A percentile compares a stretch with the other conserved stretches of the same genome.
Evolutionary conservation across 1,140 invertebrate genomes (phyloP).

Genomic region (Orchestia grillus): DNA sequence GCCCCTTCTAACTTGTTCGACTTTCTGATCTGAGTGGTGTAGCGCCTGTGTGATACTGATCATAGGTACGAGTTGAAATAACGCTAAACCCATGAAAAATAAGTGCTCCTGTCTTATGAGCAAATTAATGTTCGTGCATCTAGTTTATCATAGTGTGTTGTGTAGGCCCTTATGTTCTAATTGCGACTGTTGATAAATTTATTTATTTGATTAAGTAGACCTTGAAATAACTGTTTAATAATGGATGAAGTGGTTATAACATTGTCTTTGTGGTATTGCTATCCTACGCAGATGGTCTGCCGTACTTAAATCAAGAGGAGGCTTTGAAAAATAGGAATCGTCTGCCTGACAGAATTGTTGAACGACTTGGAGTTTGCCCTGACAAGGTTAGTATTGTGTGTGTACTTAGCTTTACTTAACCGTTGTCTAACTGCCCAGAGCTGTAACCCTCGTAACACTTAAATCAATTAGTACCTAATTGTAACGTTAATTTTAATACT

Average conservation of each 20-base stretch:
- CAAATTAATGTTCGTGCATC: background rate
- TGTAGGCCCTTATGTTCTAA: background rate
- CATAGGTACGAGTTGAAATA: background rate
- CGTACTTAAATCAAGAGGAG: conserved; percentile 13
- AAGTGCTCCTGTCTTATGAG: background rate
- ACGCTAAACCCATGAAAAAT: background rate
- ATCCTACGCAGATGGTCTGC: background rate
- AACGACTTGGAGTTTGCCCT: background rate
- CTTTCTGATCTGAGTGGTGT: background rate
- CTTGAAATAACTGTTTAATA: background rate
- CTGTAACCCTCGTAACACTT: too few relatives aligned
- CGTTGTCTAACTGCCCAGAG: too few relatives aligned
- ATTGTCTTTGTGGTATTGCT: background rate
- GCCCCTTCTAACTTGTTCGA: background rate
- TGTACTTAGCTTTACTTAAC: too few relatives aligned
- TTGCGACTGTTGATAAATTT: background rate
- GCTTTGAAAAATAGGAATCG: background rate
- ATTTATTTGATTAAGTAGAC: background rate
- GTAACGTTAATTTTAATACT: too few relatives aligned
- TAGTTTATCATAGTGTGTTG: background rate
- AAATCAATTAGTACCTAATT: too few relatives aligned
- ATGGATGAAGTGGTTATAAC: background rate
- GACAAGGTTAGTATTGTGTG: conserved; percentile 10
- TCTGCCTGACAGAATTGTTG: conserved; percentile 1
- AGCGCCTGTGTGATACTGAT: background rate